These are phyloP conservation scores for Cygnus buccinator DNA, from an alignment of 2,113 vertebrate species.

Conservation along the genomic window DNA sequence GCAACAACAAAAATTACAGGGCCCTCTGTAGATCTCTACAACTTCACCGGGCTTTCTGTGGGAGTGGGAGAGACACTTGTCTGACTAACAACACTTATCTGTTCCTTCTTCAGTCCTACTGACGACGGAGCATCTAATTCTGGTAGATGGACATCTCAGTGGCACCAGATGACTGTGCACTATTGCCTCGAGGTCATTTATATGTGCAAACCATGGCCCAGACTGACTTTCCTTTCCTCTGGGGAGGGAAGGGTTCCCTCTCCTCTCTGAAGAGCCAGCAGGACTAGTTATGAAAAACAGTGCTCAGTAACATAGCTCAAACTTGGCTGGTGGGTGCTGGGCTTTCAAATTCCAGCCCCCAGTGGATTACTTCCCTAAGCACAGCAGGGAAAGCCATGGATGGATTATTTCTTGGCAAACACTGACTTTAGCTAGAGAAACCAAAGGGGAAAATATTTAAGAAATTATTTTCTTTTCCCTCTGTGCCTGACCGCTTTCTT, in stretches of 20 bases:
- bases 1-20: neutral
- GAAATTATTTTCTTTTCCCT: slow-evolving; percentile 14
- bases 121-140: neutral
- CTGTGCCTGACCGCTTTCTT: slow-evolving; percentile 12
- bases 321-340: neutral
- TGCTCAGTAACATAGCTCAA: neutral
- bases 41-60: neutral
- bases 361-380: neutral
- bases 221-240: neutral
- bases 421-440: slow-evolving; percentile 11
- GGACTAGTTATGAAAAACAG: neutral
- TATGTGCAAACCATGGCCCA: neutral
- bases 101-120: neutral
- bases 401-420: slow-evolving; percentile 13
- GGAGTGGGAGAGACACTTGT: neutral
- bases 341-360: neutral
- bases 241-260: neutral
- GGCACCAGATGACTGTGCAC: neutral
- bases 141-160: neutral
- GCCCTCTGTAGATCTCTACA: neutral
- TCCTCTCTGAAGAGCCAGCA: neutral
- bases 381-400: neutral
- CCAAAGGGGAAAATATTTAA: slow-evolving; percentile 20
- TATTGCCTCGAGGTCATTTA: neutral
- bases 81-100: neutral